These are phyloP conservation scores for Zaprionus kolodkinae DNA, from an alignment of 1,140 invertebrate species.

Conservation along the genomic window DNA sequence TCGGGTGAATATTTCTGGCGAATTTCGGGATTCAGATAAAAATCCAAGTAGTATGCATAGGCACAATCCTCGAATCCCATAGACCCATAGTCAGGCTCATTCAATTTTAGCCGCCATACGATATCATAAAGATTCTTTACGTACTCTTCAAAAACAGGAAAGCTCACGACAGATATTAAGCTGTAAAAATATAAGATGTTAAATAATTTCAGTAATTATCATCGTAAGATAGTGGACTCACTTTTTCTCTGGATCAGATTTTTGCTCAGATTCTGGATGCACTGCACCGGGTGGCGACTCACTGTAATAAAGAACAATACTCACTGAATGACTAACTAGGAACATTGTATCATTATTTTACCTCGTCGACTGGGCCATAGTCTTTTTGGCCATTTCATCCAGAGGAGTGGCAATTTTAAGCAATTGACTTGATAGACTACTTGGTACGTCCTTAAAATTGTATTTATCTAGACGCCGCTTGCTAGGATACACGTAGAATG, in stretches of 20 bases:
- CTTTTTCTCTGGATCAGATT: background rate
- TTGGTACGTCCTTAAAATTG: conserved; percentile 10
- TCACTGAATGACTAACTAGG: background rate
- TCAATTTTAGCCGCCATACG: conserved; percentile 27
- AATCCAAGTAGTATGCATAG: conserved; percentile 43
- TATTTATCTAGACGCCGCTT: background rate
- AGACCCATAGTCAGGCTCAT: conserved; percentile 19
- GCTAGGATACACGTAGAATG: conserved; percentile 24
- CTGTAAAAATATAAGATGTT: background rate
- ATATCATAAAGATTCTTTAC: conserved; percentile 50
- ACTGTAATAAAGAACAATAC: background rate
- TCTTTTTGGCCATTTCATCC: conserved; percentile 8
- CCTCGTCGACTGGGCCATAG: background rate
- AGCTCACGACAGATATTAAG: conserved; percentile 29
- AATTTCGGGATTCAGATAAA: conserved; percentile 54
- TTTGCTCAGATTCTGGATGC: background rate
- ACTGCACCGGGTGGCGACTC: background rate
- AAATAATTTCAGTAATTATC: background rate
- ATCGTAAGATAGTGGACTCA: background rate
- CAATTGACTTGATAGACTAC: conserved; percentile 1
- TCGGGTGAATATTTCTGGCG: conserved; percentile 35
- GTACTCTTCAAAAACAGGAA: conserved; percentile 31
- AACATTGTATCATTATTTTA: background rate
- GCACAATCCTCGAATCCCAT: conserved; percentile 44
- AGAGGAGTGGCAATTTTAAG: conserved; percentile 17